Evolutionary conservation across 2,888 invertebrate species (phyloP).

Genomic region (Lamellibrachia columna): DNA sequence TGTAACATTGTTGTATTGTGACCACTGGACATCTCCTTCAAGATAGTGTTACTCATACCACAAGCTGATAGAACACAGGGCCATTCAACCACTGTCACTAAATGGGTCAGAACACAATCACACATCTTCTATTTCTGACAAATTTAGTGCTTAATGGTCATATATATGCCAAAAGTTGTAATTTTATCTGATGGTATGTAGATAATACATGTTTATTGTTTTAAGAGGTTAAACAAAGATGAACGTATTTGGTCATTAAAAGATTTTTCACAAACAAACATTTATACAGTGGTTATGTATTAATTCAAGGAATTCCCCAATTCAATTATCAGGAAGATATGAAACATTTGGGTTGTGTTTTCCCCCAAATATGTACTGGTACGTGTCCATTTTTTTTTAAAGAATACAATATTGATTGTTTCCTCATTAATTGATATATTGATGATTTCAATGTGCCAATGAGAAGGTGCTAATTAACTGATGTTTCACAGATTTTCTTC

Average conservation of each 20-base stretch:
- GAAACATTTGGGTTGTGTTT: no score
- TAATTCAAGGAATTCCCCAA: no score
- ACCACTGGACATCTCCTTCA: background rate
- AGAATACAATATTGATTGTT: background rate
- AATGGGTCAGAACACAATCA: background rate
- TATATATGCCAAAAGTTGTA: background rate
- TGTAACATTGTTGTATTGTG: background rate
- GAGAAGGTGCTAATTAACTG: background rate
- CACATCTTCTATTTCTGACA: background rate
- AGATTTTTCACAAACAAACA: background rate
- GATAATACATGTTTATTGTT: background rate
- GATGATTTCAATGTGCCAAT: background rate
- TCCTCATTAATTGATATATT: background rate
- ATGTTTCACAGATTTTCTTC: background rate
- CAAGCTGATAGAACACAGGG: background rate
- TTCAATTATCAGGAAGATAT: no score
- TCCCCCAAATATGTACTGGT: background rate
- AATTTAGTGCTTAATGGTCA: background rate
- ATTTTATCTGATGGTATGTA: constrained; percentile 6
- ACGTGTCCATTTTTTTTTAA: no score
- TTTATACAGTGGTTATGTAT: no score
- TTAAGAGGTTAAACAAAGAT: background rate
- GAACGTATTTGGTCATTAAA: background rate
- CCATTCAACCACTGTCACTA: background rate
- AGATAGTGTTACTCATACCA: background rate